These are phyloP conservation scores for Xylocopa sonorina DNA, from an alignment of 1,140 invertebrate genomes.

Conservation along the genomic window DNA sequence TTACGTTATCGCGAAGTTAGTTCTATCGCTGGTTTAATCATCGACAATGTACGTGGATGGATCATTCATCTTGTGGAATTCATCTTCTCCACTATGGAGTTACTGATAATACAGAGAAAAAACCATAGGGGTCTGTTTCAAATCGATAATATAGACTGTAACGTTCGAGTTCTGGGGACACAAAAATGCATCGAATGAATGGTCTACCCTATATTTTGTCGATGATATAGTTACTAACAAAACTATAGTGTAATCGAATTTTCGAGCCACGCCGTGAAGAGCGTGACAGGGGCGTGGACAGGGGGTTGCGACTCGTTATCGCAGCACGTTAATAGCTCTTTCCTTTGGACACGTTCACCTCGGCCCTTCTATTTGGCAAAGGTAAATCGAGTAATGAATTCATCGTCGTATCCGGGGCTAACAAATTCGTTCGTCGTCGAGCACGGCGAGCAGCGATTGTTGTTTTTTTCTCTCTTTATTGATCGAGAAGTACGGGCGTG, in stretches of 20 bases:
- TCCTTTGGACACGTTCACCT: not conserved
- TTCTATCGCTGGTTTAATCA: slow-evolving; percentile 25
- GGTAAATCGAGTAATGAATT: slow-evolving; percentile 25
- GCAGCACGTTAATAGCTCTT: slow-evolving; percentile 19
- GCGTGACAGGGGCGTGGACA: not conserved
- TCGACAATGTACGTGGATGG: too few relatives aligned
- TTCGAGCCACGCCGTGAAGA: not conserved
- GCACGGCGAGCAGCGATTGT: not conserved
- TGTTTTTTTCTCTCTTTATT: slow-evolving; percentile 13
- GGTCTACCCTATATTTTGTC: too few relatives aligned
- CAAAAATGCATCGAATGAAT: too few relatives aligned
- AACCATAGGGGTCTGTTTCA: too few relatives aligned
- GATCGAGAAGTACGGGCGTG: slow-evolving; percentile 3
- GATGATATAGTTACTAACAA: slow-evolving; percentile 30
- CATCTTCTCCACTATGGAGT: too few relatives aligned
- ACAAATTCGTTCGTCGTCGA: slow-evolving; percentile 16
- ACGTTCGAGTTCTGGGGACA: too few relatives aligned
- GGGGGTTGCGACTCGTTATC: slow-evolving; percentile 17
- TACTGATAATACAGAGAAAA: too few relatives aligned
- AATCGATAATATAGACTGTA: too few relatives aligned
- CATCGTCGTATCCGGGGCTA: not conserved
- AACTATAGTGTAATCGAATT: slow-evolving; percentile 27
- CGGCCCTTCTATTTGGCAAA: slow-evolving; percentile 5
- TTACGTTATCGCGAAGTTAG: slow-evolving; percentile 26
- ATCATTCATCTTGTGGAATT: too few relatives aligned